phyloP scores from a whole-genome alignment of 2,797 vertebrate genomes.

The Pyrocephalus nanus region DNA sequence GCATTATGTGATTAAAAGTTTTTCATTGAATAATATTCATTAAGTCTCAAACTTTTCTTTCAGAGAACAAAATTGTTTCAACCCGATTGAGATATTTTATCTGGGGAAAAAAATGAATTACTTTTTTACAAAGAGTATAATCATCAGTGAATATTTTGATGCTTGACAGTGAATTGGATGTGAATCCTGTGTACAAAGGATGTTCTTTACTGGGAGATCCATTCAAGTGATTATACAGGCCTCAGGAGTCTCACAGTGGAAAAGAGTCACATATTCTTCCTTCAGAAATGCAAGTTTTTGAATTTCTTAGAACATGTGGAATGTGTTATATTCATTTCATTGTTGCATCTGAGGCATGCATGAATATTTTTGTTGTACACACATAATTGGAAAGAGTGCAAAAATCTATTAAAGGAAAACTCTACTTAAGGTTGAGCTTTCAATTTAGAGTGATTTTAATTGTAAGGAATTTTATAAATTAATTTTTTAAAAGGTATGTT shows the following conservation, averaged over 20 bases:
- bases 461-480: background rate
- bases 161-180: background rate
- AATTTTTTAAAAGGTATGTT: background rate
- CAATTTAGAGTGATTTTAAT: background rate
- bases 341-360: background rate
- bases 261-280: background rate
- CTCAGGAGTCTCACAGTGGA: background rate
- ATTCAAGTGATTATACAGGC: background rate
- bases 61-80: conserved; percentile 21
- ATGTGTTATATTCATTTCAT: conserved; percentile 26
- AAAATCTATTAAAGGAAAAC: background rate
- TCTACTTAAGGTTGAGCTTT: background rate
- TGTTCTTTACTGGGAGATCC: background rate
- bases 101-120: background rate
- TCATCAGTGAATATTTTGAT: background rate
- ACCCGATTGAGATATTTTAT: conserved; percentile 5
- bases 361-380: conserved; percentile 12
- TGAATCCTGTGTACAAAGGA: background rate
- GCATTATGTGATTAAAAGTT: background rate
- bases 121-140: background rate
- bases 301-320: background rate
- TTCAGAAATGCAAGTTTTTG: background rate
- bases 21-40: conserved; percentile 1
- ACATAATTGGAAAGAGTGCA: background rate
- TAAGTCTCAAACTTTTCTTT: conserved; percentile 18